Evolutionary conservation across 2,797 vertebrate genomes (phyloP).

Genomic region (Lemur catta): DNA sequence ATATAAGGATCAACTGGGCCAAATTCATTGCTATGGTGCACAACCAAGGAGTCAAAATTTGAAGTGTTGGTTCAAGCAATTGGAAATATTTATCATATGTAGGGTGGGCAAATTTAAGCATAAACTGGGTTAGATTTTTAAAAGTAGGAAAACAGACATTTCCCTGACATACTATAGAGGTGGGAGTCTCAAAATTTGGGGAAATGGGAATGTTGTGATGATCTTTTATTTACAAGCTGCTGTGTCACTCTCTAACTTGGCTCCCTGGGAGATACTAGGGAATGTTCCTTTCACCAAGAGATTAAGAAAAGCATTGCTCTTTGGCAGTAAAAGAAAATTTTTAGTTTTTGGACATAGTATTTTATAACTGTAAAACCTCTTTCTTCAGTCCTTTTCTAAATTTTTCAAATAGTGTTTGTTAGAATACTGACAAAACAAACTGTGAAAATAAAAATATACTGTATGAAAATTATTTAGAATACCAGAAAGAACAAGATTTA

Average conservation of each 20-base stretch:
- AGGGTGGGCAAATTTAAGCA: neutral
- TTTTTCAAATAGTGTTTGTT: slow-evolving; percentile 28
- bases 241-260: neutral
- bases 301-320: neutral
- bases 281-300: neutral
- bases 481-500: neutral
- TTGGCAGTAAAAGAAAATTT: neutral
- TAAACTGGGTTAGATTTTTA: neutral
- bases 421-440: neutral
- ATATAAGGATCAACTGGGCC: neutral
- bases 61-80: neutral
- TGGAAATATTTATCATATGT: neutral
- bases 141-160: neutral
- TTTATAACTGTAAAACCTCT: neutral
- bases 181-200: neutral
- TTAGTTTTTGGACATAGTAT: neutral
- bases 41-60: neutral
- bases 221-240: neutral
- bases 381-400: neutral
- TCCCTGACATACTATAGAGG: neutral
- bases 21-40: neutral
- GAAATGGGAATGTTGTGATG: neutral
- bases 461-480: slow-evolving; percentile 5
- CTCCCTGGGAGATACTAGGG: neutral
- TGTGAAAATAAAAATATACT: neutral